These are phyloP conservation scores for Lasaia peninsularis DNA, from an alignment of 1,140 invertebrate species.

Conservation along the genomic window DNA sequence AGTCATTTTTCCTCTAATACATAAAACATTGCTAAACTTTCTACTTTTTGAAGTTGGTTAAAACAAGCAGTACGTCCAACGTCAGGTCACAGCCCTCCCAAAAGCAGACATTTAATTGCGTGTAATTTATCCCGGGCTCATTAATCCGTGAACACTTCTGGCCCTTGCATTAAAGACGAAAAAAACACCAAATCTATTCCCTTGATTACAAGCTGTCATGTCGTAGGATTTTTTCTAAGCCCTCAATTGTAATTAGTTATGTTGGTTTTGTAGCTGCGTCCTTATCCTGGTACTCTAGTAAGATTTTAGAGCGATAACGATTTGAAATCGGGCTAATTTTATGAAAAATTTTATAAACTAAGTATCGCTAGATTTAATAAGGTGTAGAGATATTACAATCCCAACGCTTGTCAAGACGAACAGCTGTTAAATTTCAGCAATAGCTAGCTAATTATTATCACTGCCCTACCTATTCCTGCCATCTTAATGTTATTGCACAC, in stretches of 20 bases:
- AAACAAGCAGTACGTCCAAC: neutral
- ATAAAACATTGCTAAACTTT: no score
- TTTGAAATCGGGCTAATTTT: neutral
- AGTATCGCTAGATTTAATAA: no score
- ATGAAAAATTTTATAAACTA: no score
- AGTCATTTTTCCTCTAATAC: no score
- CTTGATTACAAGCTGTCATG: conserved; percentile 75
- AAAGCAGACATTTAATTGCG: conserved; percentile 60
- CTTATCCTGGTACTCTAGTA: conserved; percentile 26
- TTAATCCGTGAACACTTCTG: conserved; percentile 59
- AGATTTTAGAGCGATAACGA: neutral
- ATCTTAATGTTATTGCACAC: no score
- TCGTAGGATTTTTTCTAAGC: conserved; percentile 71
- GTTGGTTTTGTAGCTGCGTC: conserved; percentile 40
- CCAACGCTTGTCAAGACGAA: no score
- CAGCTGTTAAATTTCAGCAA: no score
- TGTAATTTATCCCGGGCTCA: conserved; percentile 61
- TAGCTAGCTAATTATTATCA: no score
- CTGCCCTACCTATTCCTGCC: no score
- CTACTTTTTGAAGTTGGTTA: no score
- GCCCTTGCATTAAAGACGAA: conserved; percentile 38
- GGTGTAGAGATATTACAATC: no score
- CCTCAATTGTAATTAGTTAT: conserved; percentile 66
- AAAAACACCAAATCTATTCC: conserved; percentile 64
- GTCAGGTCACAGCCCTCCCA: conserved; percentile 23